phyloP scores from a whole-genome alignment of 1,140 invertebrate species.

The Saccostrea glomerata region DNA sequence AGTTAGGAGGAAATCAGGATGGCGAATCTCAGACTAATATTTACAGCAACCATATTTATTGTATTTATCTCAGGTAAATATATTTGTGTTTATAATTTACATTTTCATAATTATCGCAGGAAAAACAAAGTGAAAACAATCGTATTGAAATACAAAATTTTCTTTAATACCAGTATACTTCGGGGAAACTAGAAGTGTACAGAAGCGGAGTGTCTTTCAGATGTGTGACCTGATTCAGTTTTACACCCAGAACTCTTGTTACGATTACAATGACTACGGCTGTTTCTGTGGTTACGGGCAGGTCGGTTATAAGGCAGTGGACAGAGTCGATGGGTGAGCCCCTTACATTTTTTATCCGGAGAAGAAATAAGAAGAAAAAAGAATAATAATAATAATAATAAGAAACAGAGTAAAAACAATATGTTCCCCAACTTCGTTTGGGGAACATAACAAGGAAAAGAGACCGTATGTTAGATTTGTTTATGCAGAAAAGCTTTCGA shows the following conservation, averaged over 20 bases:
- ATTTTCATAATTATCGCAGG: background rate
- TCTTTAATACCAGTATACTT: background rate
- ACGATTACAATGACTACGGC: conserved; percentile 67
- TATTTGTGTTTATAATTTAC: background rate
- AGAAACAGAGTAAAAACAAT: too few relatives aligned
- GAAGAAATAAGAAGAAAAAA: too few relatives aligned
- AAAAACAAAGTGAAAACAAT: background rate
- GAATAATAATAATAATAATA: too few relatives aligned
- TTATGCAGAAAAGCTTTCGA: too few relatives aligned
- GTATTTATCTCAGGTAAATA: background rate
- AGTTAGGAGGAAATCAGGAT: background rate
- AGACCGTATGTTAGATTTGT: too few relatives aligned
- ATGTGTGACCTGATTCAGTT: conserved; percentile 62
- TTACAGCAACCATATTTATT: background rate
- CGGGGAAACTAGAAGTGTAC: background rate
- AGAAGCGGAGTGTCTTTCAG: conserved; percentile 63
- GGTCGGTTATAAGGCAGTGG: conserved; percentile 52
- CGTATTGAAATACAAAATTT: background rate
- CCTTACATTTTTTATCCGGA: background rate
- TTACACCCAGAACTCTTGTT: conserved; percentile 62
- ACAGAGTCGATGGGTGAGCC: conserved; percentile 62
- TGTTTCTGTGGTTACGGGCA: conserved; percentile 70
- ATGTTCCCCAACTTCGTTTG: too few relatives aligned
- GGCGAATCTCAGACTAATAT: background rate
- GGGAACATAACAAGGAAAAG: too few relatives aligned